phyloP scores from a whole-genome alignment of 2,797 vertebrate species.

The Xenentodon cancila region DNA sequence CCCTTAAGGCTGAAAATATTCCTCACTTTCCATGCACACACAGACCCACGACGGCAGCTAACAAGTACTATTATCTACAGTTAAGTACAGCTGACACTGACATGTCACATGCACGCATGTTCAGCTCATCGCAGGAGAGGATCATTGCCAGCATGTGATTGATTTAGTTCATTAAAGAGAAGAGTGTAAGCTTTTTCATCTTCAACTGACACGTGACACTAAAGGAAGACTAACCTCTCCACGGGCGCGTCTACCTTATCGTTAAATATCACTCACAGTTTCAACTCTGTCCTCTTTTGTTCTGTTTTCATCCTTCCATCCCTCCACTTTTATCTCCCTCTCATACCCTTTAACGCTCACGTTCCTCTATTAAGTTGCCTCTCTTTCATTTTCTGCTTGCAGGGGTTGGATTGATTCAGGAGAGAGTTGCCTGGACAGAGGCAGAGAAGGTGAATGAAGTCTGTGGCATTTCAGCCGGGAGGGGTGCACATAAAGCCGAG shows the following conservation, averaged over 20 bases:
- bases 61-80: slow-evolving; percentile 19
- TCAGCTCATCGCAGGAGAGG: neutral
- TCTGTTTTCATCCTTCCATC: neutral
- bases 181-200: slow-evolving; percentile 22
- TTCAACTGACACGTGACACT: slow-evolving; percentile 13
- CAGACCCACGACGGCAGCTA: slow-evolving; percentile 19
- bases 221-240: slow-evolving; percentile 13
- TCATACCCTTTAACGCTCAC: slow-evolving; percentile 10
- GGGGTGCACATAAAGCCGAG: slow-evolving; percentile 3
- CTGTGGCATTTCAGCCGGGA: slow-evolving; percentile 48
- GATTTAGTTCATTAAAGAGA: slow-evolving; percentile 7
- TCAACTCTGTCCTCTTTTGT: neutral
- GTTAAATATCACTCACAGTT: neutral
- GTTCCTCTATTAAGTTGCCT: neutral
- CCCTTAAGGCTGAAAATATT: slow-evolving; percentile 51
- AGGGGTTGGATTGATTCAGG: slow-evolving; percentile 43
- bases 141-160: slow-evolving; percentile 5
- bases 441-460: slow-evolving; percentile 55
- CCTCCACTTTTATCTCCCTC: neutral
- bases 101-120: slow-evolving; percentile 14
- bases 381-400: slow-evolving; percentile 2
- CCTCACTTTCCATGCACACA: slow-evolving; percentile 15
- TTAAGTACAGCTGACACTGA: slow-evolving; percentile 22
- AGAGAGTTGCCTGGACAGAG: slow-evolving; percentile 40
- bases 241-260: neutral